These are phyloP conservation scores for Emydura subglobosa DNA, from an alignment of 2,113 vertebrate species.

Conservation along the genomic window DNA sequence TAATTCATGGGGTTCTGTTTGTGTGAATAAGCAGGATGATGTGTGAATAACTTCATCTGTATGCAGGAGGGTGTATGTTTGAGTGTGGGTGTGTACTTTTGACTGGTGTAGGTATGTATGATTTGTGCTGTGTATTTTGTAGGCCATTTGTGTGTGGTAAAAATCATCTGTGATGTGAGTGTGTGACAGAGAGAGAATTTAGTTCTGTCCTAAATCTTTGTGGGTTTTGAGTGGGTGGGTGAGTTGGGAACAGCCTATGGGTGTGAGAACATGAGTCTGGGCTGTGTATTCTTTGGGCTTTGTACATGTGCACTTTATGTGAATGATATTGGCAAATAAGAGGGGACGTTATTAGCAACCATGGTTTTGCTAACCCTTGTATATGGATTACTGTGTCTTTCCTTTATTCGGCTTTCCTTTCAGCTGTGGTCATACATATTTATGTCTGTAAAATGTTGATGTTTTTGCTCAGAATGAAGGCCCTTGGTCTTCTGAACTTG, in stretches of 20 bases:
- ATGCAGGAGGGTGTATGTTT: background rate
- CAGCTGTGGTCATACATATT: background rate
- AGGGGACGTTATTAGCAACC: background rate
- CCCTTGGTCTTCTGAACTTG: background rate
- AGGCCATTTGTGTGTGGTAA: background rate
- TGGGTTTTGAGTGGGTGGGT: background rate
- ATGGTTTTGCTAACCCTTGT: background rate
- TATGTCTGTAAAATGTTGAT: background rate
- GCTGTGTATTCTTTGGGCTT: background rate
- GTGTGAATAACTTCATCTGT: background rate
- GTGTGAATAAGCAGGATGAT: background rate
- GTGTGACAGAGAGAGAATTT: background rate
- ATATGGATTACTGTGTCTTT: background rate
- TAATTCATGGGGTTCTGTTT: background rate
- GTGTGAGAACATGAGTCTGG: background rate
- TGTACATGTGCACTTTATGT: background rate
- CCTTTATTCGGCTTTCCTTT: constrained; percentile 6
- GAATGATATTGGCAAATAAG: background rate
- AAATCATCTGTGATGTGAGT: background rate
- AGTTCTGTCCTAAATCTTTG: background rate
- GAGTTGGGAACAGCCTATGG: background rate
- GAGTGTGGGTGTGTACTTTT: fast-evolving
- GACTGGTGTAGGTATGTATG: background rate
- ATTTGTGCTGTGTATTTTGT: background rate
- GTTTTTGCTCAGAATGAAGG: background rate